Evolutionary conservation across 2,888 invertebrate genomes (phyloP).

Genomic region (Carcina quercana): DNA sequence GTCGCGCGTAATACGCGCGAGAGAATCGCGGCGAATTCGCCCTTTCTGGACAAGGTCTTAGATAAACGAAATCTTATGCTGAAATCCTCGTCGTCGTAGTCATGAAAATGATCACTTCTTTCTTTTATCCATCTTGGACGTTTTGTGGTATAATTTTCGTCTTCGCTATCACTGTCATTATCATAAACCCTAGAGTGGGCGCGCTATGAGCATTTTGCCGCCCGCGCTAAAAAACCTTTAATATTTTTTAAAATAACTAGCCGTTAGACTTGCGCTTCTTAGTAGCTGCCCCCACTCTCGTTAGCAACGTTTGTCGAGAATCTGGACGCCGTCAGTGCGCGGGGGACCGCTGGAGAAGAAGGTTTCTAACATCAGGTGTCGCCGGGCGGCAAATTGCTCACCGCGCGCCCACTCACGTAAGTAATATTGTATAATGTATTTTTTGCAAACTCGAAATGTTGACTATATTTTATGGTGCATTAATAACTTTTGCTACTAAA

Average conservation of each 20-base stretch:
- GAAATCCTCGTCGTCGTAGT: too few species aligned
- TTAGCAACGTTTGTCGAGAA: conserved; percentile 1
- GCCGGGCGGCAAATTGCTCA: conserved; percentile 7
- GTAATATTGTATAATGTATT: neutral
- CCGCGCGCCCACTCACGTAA: conserved; percentile 5
- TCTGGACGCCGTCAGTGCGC: conserved; percentile 1
- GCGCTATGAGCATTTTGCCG: too few species aligned
- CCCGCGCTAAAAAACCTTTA: neutral
- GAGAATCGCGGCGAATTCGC: too few species aligned
- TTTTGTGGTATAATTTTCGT: too few species aligned
- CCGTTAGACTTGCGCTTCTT: neutral
- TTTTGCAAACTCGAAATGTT: conserved; percentile 1
- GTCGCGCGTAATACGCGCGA: too few species aligned
- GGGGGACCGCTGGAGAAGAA: neutral
- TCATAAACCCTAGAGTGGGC: conserved; percentile 1
- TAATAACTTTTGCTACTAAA: too few species aligned
- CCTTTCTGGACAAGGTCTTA: too few species aligned
- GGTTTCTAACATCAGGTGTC: conserved; percentile 2
- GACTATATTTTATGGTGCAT: neutral
- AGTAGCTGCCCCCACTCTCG: neutral
- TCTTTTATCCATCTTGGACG: too few species aligned
- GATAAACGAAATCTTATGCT: too few species aligned
- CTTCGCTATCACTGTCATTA: too few species aligned
- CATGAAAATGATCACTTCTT: too few species aligned
- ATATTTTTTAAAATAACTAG: neutral